Evolutionary conservation across 2,113 vertebrate species (phyloP).

Genomic region (Aspiorhynchus laticeps): DNA sequence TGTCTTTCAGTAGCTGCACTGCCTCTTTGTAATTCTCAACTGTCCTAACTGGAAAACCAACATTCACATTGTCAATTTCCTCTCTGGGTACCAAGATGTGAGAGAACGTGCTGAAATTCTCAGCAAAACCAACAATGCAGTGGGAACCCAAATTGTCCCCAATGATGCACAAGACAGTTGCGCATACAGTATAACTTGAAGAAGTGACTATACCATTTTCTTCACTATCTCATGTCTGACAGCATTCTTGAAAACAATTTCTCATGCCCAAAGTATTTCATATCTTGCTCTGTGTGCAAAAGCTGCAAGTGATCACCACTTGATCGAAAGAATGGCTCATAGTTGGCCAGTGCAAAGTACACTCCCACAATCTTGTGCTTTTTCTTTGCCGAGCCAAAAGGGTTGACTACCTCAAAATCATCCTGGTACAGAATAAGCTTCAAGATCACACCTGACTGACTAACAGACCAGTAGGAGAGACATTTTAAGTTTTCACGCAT

Average conservation of each 20-base stretch:
- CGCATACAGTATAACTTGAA: neutral
- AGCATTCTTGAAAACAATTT: neutral
- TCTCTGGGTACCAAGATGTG: neutral
- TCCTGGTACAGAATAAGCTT: slow-evolving; percentile 6
- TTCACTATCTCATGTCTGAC: neutral
- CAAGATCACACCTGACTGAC: neutral
- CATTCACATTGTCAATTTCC: neutral
- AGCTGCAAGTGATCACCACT: neutral
- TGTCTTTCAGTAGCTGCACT: neutral
- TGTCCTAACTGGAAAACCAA: neutral
- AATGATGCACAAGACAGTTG: neutral
- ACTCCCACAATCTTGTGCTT: neutral
- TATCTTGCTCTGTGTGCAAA: neutral
- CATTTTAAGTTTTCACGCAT: neutral
- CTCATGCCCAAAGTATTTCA: neutral
- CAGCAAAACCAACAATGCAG: neutral
- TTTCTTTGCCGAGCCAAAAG: neutral
- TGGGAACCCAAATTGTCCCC: too few relatives aligned
- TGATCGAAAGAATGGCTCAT: too few relatives aligned
- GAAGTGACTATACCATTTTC: neutral
- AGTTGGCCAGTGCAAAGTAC: too few relatives aligned
- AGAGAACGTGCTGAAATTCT: neutral
- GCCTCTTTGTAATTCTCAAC: neutral
- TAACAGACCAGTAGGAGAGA: neutral
- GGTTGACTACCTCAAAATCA: neutral